These are phyloP conservation scores for Margaritifera margaritifera DNA, from an alignment of 2,888 invertebrate genomes.

Conservation along the genomic window DNA sequence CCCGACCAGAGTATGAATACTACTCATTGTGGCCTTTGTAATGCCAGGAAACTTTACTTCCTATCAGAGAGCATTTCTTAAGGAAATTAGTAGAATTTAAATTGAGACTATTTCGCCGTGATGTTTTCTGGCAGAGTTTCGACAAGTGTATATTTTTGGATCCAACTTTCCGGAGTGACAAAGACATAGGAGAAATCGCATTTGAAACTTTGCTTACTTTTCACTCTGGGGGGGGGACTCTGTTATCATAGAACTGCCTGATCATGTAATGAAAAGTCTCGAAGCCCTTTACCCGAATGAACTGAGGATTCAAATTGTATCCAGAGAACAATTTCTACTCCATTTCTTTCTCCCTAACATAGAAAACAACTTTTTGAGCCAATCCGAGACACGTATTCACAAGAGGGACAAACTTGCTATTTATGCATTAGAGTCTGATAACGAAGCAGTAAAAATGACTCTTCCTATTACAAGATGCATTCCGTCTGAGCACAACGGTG, in stretches of 20 bases:
- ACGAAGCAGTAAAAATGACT: no score
- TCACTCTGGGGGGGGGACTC: neutral
- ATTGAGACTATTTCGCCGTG: no score
- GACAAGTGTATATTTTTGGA: no score
- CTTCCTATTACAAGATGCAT: no score
- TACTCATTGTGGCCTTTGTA: conserved; percentile 18
- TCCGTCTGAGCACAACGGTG: no score
- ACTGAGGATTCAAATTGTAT: conserved; percentile 7
- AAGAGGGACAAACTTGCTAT: no score
- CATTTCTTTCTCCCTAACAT: conserved; percentile 20
- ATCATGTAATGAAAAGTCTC: no score
- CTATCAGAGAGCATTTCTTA: no score
- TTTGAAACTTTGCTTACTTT: conserved; percentile 8
- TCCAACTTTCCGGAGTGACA: conserved; percentile 3
- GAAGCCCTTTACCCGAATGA: neutral
- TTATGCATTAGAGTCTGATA: no score
- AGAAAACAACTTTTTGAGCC: conserved; percentile 1
- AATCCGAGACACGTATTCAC: neutral
- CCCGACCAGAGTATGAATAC: conserved; percentile 9
- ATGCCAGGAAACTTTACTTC: neutral
- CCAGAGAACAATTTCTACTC: conserved; percentile 6
- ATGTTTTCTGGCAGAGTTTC: no score
- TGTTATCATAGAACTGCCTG: no score
- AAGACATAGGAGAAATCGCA: conserved; percentile 9
- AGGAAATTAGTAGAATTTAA: neutral